These are phyloP conservation scores for Solea senegalensis DNA, from an alignment of 2,113 vertebrate genomes.

Conservation along the genomic window DNA sequence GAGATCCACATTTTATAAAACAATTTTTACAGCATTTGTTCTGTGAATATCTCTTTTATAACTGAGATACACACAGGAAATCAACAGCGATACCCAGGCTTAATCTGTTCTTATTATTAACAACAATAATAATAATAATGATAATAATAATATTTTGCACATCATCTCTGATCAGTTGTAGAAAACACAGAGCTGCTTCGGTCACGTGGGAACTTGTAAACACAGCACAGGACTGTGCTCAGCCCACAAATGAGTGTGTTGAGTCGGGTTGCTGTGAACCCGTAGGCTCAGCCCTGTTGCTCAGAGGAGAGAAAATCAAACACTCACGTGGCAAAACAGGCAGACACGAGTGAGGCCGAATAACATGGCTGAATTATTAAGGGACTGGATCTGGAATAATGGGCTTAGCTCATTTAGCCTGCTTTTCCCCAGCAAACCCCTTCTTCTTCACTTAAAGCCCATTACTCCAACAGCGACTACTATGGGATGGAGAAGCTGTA, in stretches of 20 bases:
- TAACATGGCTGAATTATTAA: slow-evolving; percentile 44
- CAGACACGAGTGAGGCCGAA: slow-evolving; percentile 36
- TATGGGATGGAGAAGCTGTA: slow-evolving; percentile 54
- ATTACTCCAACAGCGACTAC: slow-evolving; percentile 54
- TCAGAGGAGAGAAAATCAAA: slow-evolving; percentile 46
- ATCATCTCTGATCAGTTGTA: slow-evolving; percentile 9
- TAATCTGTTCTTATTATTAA: too few relatives aligned
- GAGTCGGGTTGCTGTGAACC: slow-evolving; percentile 50
- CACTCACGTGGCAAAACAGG: slow-evolving; percentile 43
- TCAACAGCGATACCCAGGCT: too few relatives aligned
- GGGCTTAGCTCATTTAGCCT: slow-evolving; percentile 65
- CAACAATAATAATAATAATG: too few relatives aligned
- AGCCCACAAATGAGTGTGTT: slow-evolving; percentile 55
- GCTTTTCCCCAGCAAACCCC: slow-evolving; percentile 41
- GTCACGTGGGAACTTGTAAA: slow-evolving; percentile 54
- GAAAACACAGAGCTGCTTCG: slow-evolving; percentile 6
- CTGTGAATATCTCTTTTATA: too few relatives aligned
- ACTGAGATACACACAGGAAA: too few relatives aligned
- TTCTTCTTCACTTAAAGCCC: slow-evolving; percentile 57
- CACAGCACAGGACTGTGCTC: slow-evolving; percentile 37
- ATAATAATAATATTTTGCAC: slow-evolving; percentile 8
- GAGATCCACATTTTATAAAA: too few relatives aligned
- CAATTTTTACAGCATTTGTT: too few relatives aligned
- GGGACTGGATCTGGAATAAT: slow-evolving; percentile 51
- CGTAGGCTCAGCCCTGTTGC: slow-evolving; percentile 44